These are phyloP conservation scores for Caenorhabditis sp. DNA, from an alignment of 2,888 invertebrate genomes.

Conservation along the genomic window DNA sequence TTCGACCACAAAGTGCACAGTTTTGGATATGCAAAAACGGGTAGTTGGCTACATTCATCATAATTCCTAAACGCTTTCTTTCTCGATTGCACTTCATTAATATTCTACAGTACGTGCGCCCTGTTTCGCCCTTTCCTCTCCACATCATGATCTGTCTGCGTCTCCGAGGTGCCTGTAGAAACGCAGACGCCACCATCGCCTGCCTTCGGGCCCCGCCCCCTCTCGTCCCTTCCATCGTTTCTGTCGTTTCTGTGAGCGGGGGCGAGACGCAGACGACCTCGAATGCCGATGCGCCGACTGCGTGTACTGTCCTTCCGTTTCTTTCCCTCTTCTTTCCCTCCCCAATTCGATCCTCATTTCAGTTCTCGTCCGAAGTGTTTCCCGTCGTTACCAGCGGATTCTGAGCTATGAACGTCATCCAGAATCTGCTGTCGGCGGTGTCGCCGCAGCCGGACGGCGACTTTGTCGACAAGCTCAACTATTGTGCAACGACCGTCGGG, in stretches of 20 bases:
- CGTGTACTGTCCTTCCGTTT: slow-evolving; percentile 51
- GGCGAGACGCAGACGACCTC: slow-evolving; percentile 47
- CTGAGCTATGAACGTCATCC: slow-evolving; percentile 75
- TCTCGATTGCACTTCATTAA: slow-evolving; percentile 48
- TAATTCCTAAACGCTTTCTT: slow-evolving; percentile 2
- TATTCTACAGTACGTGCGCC: slow-evolving; percentile 32
- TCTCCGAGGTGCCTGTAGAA: slow-evolving; percentile 19
- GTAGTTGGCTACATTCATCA: background rate
- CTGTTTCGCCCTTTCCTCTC: slow-evolving; percentile 16
- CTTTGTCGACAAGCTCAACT: slow-evolving; percentile 74
- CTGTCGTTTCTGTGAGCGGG: slow-evolving; percentile 4
- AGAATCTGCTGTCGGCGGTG: slow-evolving; percentile 75
- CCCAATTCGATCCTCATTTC: slow-evolving; percentile 20
- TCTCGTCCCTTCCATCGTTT: slow-evolving; percentile 9
- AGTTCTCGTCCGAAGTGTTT: slow-evolving; percentile 15
- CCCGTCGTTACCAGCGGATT: slow-evolving; percentile 1
- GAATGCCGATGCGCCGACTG: slow-evolving; percentile 40
- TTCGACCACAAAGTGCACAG: slow-evolving; percentile 27
- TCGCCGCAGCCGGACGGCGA: slow-evolving; percentile 70
- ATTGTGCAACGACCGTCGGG: slow-evolving; percentile 80
- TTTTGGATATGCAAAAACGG: background rate
- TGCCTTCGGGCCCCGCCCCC: slow-evolving; percentile 20
- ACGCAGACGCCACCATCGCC: too few relatives aligned
- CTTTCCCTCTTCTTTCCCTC: background rate
- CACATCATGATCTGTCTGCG: slow-evolving; percentile 30